A percentile compares a stretch with the other conserved stretches of the same genome.
These are phyloP conservation scores for Odontamblyopus lacepedii DNA, from an alignment of 2,797 vertebrate genomes.

Conservation along the genomic window DNA sequence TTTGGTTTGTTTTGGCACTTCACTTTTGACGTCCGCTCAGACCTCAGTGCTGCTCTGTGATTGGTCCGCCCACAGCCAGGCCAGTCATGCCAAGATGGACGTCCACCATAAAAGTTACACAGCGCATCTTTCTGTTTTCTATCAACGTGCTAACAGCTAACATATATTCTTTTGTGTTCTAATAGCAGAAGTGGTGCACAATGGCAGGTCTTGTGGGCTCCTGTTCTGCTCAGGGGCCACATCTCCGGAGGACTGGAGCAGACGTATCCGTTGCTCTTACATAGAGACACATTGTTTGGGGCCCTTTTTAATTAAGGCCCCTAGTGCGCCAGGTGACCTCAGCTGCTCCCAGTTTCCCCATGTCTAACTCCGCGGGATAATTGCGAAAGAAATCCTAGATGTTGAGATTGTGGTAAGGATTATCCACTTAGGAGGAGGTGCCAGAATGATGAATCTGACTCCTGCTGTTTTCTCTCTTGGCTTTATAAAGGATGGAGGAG, in stretches of 20 bases:
- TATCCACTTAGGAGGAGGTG: constrained; percentile 61
- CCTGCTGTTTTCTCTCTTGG: constrained; percentile 32
- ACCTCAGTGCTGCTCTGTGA: no score
- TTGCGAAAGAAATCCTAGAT: constrained; percentile 75
- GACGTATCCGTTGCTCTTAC: constrained; percentile 68
- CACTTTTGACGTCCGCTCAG: no score
- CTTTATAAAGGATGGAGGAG: constrained; percentile 58
- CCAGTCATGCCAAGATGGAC: no score
- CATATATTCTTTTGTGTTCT: constrained; percentile 8
- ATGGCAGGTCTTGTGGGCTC: constrained; percentile 71
- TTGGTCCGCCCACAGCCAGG: no score
- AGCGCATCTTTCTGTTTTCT: background rate
- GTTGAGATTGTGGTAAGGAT: constrained; percentile 72
- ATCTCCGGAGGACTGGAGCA: constrained; percentile 67
- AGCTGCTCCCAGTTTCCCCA: constrained; percentile 66
- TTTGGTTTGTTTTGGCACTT: no score
- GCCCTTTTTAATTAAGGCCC: constrained; percentile 80
- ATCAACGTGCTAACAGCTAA: constrained; percentile 13
- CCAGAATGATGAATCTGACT: constrained; percentile 65
- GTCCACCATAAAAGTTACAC: no score
- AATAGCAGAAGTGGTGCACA: constrained; percentile 58
- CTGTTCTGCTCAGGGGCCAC: constrained; percentile 53
- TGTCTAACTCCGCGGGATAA: constrained; percentile 65
- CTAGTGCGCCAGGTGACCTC: constrained; percentile 73
- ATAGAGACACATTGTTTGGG: constrained; percentile 80